Conservation (phyloP, 1,140 invertebrate species). For the Zaprionus camerounensis region DNA sequence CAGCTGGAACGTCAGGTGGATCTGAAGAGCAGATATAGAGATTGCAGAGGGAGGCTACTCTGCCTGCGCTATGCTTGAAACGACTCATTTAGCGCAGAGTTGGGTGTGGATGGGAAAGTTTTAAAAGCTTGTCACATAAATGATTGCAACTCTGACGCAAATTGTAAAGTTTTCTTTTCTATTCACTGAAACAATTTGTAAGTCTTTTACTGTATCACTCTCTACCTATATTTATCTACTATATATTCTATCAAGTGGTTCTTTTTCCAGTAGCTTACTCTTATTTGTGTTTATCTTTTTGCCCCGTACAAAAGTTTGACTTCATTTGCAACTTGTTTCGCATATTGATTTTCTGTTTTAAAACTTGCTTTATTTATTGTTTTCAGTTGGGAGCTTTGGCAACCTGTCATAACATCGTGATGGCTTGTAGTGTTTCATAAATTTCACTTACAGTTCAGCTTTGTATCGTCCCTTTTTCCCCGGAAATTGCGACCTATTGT, state of each 20-base stretch:
- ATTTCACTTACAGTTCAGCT: slow-evolving; percentile 12
- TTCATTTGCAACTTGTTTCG: slow-evolving; percentile 4
- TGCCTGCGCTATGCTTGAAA: slow-evolving; percentile 4
- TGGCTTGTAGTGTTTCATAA: slow-evolving; percentile 16
- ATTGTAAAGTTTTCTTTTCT: not conserved
- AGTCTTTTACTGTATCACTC: too few relatives aligned
- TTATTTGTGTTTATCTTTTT: not conserved
- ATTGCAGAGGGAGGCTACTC: too few relatives aligned
- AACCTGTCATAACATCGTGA: not conserved
- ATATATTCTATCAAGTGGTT: too few relatives aligned
- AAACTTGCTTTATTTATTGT: slow-evolving; percentile 6
- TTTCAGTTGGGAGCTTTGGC: not conserved
- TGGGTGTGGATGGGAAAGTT: not conserved
- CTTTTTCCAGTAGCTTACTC: too few relatives aligned
- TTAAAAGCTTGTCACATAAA: slow-evolving; percentile 1
- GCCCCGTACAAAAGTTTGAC: not conserved
- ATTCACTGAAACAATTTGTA: too few relatives aligned
- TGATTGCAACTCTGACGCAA: not conserved
- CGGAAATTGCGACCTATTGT: not conserved
- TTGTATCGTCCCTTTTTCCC: not conserved
- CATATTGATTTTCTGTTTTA: slow-evolving; percentile 42
- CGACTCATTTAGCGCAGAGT: slow-evolving; percentile 26
- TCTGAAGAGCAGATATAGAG: too few relatives aligned
- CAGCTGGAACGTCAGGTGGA: slow-evolving; percentile 1
- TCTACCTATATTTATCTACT: too few relatives aligned